These are phyloP conservation scores for Hybognathus amarus DNA, from an alignment of 2,797 vertebrate genomes.

Conservation along the genomic window DNA sequence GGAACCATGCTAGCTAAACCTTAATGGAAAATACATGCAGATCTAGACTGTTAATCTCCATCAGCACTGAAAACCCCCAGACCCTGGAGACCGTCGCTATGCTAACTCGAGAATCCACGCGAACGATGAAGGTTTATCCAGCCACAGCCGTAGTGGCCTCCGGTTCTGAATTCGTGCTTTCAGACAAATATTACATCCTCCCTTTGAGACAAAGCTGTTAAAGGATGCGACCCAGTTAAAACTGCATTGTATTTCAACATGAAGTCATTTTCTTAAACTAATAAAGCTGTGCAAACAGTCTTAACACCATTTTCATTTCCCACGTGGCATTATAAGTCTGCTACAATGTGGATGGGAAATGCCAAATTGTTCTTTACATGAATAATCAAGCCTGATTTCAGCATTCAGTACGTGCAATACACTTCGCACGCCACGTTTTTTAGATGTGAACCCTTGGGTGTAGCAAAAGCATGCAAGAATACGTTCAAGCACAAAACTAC, in stretches of 20 bases:
- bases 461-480: not conserved
- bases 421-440: not conserved
- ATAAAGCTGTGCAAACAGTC: constrained; percentile 33
- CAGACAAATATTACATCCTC: constrained; percentile 47
- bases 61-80: constrained; percentile 31
- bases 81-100: constrained; percentile 18
- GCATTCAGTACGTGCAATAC: not conserved
- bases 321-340: constrained; percentile 27
- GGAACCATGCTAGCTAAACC: constrained; percentile 2
- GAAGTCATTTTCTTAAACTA: constrained; percentile 36
- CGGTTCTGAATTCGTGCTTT: constrained; percentile 46
- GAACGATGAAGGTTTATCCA: constrained; percentile 42
- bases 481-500: not conserved
- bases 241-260: constrained; percentile 45
- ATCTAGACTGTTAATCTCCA: constrained; percentile 39
- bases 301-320: constrained; percentile 38
- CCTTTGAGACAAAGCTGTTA: constrained; percentile 46
- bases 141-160: constrained; percentile 32
- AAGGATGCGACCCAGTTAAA: constrained; percentile 49
- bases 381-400: constrained; percentile 37
- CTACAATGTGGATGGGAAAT: constrained; percentile 31
- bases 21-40: constrained; percentile 42
- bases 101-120: constrained; percentile 3
- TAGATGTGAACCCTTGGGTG: not conserved
- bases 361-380: constrained; percentile 15